Base-by-base conservation (phyloP, 2,113 vertebrate species). In the Hydrochoerus hydrochaeris region DNA sequence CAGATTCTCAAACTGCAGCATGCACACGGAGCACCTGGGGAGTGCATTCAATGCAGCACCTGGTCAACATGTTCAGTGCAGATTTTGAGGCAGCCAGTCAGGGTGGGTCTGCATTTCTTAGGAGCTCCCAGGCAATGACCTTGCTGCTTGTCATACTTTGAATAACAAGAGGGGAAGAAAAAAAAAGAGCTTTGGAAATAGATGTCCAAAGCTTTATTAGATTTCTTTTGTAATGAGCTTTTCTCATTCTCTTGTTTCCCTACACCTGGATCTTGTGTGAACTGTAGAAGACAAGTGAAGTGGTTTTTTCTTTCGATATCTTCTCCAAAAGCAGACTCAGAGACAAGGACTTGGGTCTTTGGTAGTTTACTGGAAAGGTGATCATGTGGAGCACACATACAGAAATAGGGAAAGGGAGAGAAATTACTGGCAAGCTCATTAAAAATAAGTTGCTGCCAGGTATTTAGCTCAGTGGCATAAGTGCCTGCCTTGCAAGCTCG, bases 171-270 rank as follows among this genome's bases (percentile, higher is more conserved):
- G 96, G 19, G 10, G 28, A 58, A 62, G 38, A 85, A 81, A 90
- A 91, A 97, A 62, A 94, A 77, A 93, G 63, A 32, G 75, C 57
- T 97, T 95, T 94, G 77, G 87, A 98, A 97, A 77, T 77, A 90
- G 44, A 89, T 52, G 57, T 97, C 86, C 11, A 24, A 85, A 83
- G 84, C 75, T 80, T 93, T 93, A 88, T 96, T 91, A 77, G 81
- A 77, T 96, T 96, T 93, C 95, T 96, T 97, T 95, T 92, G 84
- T 94, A 63, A 85, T 58, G 52, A 89, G 20, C 28, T 90, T 96
- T 97, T 95, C 94, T 97, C 97, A 95, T 1, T 14, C 44, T 97
- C 87, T 41, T 54, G 12, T 91, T 93, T 84, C 80, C 67, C 71
- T 6, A 7, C 67, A 77, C 92, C 67, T 95, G 95, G 80, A 58